Evolutionary conservation across 2,888 invertebrate genomes (phyloP), one percentile per base, ranked within the genome.

Genomic region (Morpho achilles): DNA sequence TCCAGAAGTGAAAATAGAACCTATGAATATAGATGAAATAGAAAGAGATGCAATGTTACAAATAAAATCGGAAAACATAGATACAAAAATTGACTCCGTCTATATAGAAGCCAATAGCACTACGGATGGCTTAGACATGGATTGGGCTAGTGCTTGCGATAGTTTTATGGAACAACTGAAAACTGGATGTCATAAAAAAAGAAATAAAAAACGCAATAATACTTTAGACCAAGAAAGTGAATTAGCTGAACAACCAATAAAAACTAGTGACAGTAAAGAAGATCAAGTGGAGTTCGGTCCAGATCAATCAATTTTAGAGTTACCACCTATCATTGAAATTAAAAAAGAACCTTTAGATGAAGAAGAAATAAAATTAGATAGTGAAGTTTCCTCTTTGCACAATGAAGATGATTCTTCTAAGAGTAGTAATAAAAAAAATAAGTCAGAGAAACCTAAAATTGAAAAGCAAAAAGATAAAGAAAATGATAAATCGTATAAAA

Each of bases 91-190:
- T 16, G 60, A 66, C 48, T 44, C 60, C 47, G 69, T 73, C 10
- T 7, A 45, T 7, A 3, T 7, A 45, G 7, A 9, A 61, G 63
- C 67, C 59, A 56, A 62, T 54, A 44, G 58, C 44, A 64, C 61
- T 59, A 61, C 68, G n/a, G 74, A 75, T 57, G 84, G 87, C 59
- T 48, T 69, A 56, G 90, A 91, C 66, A 75, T 83, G 61, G 84
- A 87, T 72, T 96, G 96, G 93, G 92, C 92, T 53, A 93, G 90
- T 72, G 93, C 95, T 16, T 96, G 96, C 83, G 95, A 96, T 80
- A 94, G 91, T 80, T 95, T 96, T 76, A 92, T 96, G 80, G 94
- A 95, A 76, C 95, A 96, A 79, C 80, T 96, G 50, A 93, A 93
- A 78, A 91, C 79, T 65, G 92, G 93, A 48, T 87, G 86, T 56